phyloP scores from a whole-genome alignment of 2,888 invertebrate genomes.

The Drosophila lutescens region DNA sequence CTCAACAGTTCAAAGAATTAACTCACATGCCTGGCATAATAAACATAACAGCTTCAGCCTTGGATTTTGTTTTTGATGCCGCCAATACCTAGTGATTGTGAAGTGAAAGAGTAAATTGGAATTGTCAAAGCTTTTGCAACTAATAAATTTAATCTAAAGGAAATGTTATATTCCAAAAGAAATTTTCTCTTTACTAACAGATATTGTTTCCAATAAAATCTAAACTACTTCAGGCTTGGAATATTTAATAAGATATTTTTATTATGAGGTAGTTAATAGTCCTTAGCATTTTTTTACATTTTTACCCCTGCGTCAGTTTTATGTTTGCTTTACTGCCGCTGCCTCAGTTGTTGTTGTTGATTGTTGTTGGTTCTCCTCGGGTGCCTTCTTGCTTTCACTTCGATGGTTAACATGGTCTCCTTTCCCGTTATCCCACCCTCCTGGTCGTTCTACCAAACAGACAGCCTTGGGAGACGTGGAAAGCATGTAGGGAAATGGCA shows the following conservation, averaged over 20 bases:
- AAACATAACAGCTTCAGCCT: conserved; percentile 64
- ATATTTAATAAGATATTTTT: background rate
- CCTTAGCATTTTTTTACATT: background rate
- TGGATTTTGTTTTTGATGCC: conserved; percentile 32
- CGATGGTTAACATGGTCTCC: conserved; percentile 51
- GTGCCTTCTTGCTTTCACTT: conserved; percentile 30
- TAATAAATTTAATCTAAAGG: background rate
- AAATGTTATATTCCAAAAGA: background rate
- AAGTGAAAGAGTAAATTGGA: background rate
- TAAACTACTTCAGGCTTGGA: background rate
- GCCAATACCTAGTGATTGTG: background rate
- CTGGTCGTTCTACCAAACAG: background rate
- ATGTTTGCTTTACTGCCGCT: conserved; percentile 36
- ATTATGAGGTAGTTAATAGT: background rate
- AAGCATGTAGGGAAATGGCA: conserved; percentile 70
- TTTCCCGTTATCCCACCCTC: conserved; percentile 1
- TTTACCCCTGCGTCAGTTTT: conserved; percentile 19
- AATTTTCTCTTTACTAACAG: too few relatives aligned
- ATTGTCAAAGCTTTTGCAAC: background rate
- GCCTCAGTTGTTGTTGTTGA: conserved; percentile 57
- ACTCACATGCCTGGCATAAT: conserved; percentile 76
- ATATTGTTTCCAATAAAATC: background rate
- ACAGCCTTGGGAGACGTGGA: conserved; percentile 56
- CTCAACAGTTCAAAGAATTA: conserved; percentile 65
- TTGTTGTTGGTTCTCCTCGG: conserved; percentile 27